These are phyloP conservation scores for Laticauda laticaudata DNA, from an alignment of 2,113 vertebrate genomes.

Conservation along the genomic window DNA sequence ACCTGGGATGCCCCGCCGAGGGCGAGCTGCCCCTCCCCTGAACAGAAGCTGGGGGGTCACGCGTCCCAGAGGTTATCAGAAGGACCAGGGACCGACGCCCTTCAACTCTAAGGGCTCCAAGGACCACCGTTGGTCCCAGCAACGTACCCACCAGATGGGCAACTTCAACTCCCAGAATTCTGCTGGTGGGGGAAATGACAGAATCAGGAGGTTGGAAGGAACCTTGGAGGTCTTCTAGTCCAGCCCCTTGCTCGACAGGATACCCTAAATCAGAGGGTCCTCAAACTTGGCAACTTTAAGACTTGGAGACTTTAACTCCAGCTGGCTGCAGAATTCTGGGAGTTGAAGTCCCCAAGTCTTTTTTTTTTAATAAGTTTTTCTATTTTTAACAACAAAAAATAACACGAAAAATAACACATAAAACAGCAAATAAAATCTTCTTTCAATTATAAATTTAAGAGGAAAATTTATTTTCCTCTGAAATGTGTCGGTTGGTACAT, in stretches of 20 bases:
- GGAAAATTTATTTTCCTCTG: too few species aligned
- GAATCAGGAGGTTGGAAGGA: background rate
- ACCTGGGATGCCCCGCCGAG: background rate
- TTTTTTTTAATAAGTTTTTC: too few species aligned
- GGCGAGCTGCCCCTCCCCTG: too few species aligned
- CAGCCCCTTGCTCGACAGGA: background rate
- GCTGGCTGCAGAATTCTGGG: too few species aligned
- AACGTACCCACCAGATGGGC: background rate
- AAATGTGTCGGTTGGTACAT: too few species aligned
- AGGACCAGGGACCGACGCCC: background rate
- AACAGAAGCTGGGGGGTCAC: background rate
- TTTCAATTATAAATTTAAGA: too few species aligned
- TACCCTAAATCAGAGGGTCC: background rate
- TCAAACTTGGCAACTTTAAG: too few species aligned
- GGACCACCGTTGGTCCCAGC: background rate
- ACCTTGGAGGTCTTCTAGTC: background rate
- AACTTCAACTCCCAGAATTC: background rate
- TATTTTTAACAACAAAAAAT: too few species aligned
- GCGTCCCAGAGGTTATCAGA: background rate
- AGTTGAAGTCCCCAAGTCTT: too few species aligned
- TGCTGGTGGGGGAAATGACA: background rate
- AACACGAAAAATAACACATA: too few species aligned
- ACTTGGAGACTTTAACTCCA: too few species aligned
- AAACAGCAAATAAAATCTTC: too few species aligned
- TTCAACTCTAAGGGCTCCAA: background rate